Evolutionary conservation across 2,113 vertebrate species (phyloP), one percentile per base, ranked within the genome.

Genomic region (Pollachius pollachius): DNA sequence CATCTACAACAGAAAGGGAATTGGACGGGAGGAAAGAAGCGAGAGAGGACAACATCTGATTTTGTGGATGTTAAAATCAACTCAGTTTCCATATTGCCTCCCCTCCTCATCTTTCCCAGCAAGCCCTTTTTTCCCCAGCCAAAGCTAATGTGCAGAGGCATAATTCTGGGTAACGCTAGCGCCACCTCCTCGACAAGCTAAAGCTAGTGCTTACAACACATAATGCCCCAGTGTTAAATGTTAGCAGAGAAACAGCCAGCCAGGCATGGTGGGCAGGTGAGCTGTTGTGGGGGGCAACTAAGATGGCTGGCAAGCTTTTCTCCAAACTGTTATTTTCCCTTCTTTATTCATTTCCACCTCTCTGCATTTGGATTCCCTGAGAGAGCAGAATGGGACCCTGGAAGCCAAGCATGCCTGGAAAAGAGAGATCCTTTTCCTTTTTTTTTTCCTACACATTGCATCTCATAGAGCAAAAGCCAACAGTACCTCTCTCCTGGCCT

Each of bases 161-260:
- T 85, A 83, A 85, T 83, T 86, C 73, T 90, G 88, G 85, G 85
- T 85, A 84, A 84, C 86, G 80, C 82, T 72, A 58, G 84, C 65
- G 78, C 78, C 15, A 81, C 78, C 82, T 88, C 72, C 83, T 76
- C 81, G 83, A 84, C 88, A 81, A 84, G 84, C 80, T 85, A 85
- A 87, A 88, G 87, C 85, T 83, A 80, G 75, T 70, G 72, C 85
- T 92, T 90, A 89, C 84, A 85, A 64, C 77, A 58, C 82, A 86
- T 90, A 81, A 87, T 83, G 80, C 65, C 74, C 72, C 76, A 17
- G 66, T 73, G 83, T 81, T 86, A 77, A 81, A 81, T 62, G 78
- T 85, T 73, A 67, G 73, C 58, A 54, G 69, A 68, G 77, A 21
- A 67, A 71, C 27, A 21, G 63, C 70, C 56, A 68, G 73, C 61